Conservation (phyloP, 2,113 vertebrate species). For the Alligator mississippiensis region DNA sequence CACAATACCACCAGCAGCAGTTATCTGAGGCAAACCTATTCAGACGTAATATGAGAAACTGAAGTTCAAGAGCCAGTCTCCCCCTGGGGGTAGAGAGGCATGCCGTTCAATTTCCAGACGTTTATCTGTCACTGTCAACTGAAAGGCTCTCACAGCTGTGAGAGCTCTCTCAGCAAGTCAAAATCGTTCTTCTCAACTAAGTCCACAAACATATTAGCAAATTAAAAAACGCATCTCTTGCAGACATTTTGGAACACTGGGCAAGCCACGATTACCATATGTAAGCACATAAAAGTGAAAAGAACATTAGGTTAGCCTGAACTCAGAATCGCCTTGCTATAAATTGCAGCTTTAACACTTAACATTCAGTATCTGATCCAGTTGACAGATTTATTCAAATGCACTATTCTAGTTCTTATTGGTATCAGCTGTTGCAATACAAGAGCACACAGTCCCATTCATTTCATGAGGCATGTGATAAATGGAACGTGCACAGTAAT, state of each 20-base stretch:
- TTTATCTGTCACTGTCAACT: rapidly evolving
- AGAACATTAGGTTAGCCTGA: neutral
- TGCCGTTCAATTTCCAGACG: rapidly evolving
- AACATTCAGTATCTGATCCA: neutral
- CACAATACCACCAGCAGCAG: neutral
- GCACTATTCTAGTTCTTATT: neutral
- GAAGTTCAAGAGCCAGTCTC: neutral
- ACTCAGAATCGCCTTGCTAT: neutral
- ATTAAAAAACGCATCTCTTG: neutral
- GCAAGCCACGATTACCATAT: neutral
- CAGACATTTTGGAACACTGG: neutral
- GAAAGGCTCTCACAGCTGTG: neutral
- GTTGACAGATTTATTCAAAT: neutral
- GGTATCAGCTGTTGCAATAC: slow-evolving; percentile 6
- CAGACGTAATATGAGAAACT: rapidly evolving
- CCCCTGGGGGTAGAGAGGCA: neutral
- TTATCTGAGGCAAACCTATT: neutral
- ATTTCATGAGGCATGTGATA: slow-evolving; percentile 5
- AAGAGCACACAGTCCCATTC: neutral
- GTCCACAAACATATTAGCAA: neutral
- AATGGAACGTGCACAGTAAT: neutral
- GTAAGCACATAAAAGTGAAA: neutral
- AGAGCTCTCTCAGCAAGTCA: neutral
- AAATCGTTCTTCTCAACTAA: neutral
- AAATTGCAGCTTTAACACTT: rapidly evolving